Evolutionary conservation across 2,797 vertebrate species (phyloP).

Genomic region (Lepidocolaptes lacrymiger): DNA sequence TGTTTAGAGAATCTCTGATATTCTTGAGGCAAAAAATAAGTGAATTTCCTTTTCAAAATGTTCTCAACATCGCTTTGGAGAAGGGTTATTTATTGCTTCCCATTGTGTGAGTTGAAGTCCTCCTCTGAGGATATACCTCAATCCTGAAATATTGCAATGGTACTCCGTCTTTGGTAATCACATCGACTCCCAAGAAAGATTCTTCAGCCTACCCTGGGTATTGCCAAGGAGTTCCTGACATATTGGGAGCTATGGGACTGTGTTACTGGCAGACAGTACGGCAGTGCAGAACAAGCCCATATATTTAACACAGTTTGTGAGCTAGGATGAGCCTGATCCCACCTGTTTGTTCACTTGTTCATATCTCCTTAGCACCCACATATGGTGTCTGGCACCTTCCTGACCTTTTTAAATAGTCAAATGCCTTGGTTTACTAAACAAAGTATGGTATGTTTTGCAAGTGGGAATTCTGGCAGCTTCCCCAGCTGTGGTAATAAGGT

Average conservation of each 20-base stretch:
- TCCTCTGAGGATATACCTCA: neutral
- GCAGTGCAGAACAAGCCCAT: neutral
- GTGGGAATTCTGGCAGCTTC: neutral
- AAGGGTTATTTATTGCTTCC: neutral
- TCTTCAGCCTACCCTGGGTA: neutral
- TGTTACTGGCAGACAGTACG: neutral
- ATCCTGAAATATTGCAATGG: neutral
- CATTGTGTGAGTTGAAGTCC: neutral
- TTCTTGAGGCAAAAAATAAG: neutral
- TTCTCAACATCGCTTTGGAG: neutral
- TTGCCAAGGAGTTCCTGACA: neutral
- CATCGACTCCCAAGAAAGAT: neutral
- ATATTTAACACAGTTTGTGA: neutral
- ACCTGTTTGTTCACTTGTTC: neutral
- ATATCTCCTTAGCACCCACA: neutral
- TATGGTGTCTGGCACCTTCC: neutral
- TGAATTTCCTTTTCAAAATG: neutral
- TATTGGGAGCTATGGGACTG: neutral
- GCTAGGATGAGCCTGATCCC: neutral
- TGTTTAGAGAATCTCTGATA: constrained; percentile 1
- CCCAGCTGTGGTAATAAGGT: neutral
- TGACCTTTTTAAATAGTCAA: neutral
- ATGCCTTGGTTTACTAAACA: neutral
- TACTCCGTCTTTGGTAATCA: neutral
- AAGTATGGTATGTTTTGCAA: neutral